Base-by-base conservation (phyloP, 2,797 vertebrate species). In the Acipenser oxyrinchus region DNA sequence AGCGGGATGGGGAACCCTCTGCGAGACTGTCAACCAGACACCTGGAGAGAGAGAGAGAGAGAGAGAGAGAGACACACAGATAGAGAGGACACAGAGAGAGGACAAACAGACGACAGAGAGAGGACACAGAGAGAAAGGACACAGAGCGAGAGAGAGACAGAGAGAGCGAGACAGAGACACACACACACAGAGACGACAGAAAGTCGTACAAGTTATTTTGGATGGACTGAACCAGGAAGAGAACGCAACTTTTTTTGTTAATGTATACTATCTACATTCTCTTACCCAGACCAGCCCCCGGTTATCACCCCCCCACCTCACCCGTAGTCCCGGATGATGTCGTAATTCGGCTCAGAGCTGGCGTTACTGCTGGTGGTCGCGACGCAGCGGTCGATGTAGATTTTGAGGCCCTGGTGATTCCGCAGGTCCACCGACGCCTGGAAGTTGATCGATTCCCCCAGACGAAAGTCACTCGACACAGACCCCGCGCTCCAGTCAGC, bases 301-400 rank as follows among this genome's bases (percentile, higher is more conserved):
- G 13, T 15, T 4, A 8, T 18, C 13, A 8, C 7, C 6, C 51
- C 23, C 23, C 2, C 55, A n/a, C 66, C 66, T 67, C 51, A 67
- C 66, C 66, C 66, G 18, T 67, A 52, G 12, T 67, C 66, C 50
- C 61, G 66, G 18, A 67, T 62, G 18, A 67, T 67, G 18, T 48
- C 12, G 18, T 67, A 67, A 48, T n/a, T 62, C 7, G 15, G 49
- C 18, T 49, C 50, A 15, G 12, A 62, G 13, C 11, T 49, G 4
- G 10, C 8, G 7, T 10, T 18, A 18, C 48, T 15, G 49, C 6
- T 62, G 4, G 66, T 61, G 18, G 59, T 23, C 10, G 66, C 66
- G 8, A 48, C 60, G 37, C 66, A 67, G 66, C 66, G 51, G 15
- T 67, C 66, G 49, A 67, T 18, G 51, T 61, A 67, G 49, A 67